These are phyloP conservation scores for Eulithis testata DNA, from an alignment of 2,888 invertebrate species.

Conservation along the genomic window DNA sequence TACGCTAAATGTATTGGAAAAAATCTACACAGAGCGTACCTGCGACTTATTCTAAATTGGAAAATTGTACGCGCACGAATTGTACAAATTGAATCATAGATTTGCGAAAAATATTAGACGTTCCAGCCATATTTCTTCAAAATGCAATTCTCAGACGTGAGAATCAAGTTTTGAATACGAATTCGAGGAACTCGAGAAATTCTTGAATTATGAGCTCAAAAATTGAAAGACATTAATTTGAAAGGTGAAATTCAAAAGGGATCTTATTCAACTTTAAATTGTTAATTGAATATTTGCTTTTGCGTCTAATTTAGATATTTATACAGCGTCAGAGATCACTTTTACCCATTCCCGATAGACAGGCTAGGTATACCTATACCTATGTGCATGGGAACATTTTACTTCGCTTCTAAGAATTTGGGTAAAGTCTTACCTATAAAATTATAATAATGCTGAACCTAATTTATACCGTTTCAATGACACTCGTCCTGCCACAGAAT, in stretches of 20 bases:
- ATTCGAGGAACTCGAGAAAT: conserved; percentile 7
- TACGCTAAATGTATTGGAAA: neutral
- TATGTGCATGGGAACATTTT: too few species aligned
- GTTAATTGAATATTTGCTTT: too few species aligned
- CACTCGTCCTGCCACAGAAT: neutral
- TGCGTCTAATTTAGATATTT: too few species aligned
- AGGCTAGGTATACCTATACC: too few species aligned
- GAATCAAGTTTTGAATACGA: conserved; percentile 23
- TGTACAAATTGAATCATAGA: conserved; percentile 12
- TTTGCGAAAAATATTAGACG: conserved; percentile 16
- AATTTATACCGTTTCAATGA: too few species aligned
- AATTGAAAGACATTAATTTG: conserved; percentile 19
- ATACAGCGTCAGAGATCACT: too few species aligned
- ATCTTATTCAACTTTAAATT: too few species aligned
- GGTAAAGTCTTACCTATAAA: too few species aligned
- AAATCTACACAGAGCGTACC: neutral
- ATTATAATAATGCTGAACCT: too few species aligned
- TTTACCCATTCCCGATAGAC: too few species aligned
- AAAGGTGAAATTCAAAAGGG: conserved; percentile 9
- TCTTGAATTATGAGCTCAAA: conserved; percentile 3
- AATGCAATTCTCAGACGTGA: conserved; percentile 15
- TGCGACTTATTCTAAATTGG: conserved; percentile 1
- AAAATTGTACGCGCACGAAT: conserved; percentile 3
- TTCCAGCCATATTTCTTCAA: conserved; percentile 18
- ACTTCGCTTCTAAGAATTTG: too few species aligned